Conservation (phyloP, 1,140 invertebrate species). For the Thaumetopoea pityocampa region DNA sequence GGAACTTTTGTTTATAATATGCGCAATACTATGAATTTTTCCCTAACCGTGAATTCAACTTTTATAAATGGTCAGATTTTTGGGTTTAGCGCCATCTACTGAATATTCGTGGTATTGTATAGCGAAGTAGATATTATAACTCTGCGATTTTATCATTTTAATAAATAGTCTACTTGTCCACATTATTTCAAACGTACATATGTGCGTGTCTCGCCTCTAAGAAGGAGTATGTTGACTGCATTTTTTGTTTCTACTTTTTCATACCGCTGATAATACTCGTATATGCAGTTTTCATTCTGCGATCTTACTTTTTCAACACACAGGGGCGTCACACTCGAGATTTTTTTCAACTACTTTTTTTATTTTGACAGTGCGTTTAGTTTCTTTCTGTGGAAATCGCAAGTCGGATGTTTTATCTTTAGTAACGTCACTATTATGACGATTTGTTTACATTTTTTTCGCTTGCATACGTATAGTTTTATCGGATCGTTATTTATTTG, state of each 20-base stretch:
- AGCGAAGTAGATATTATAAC: background rate
- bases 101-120: too few relatives aligned
- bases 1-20: too few relatives aligned
- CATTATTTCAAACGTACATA: constrained; percentile 18
- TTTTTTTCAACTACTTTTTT: constrained; percentile 29
- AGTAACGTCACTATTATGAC: too few relatives aligned
- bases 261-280: constrained; percentile 36
- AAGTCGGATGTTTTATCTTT: too few relatives aligned
- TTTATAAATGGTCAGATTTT: too few relatives aligned
- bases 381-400: too few relatives aligned
- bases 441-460: too few relatives aligned
- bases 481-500: too few relatives aligned
- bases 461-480: too few relatives aligned
- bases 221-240: constrained; percentile 41
- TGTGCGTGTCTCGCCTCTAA: constrained; percentile 46
- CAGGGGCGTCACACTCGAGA: constrained; percentile 41
- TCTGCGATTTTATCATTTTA: background rate
- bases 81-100: too few relatives aligned
- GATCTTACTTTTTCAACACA: constrained; percentile 40
- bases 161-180: constrained; percentile 23
- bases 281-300: constrained; percentile 57
- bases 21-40: too few relatives aligned
- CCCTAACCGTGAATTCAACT: too few relatives aligned
- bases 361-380: constrained; percentile 12
- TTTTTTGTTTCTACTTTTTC: constrained; percentile 52